These are phyloP conservation scores for Vidua macroura DNA, from an alignment of 2,113 vertebrate genomes.

Conservation along the genomic window DNA sequence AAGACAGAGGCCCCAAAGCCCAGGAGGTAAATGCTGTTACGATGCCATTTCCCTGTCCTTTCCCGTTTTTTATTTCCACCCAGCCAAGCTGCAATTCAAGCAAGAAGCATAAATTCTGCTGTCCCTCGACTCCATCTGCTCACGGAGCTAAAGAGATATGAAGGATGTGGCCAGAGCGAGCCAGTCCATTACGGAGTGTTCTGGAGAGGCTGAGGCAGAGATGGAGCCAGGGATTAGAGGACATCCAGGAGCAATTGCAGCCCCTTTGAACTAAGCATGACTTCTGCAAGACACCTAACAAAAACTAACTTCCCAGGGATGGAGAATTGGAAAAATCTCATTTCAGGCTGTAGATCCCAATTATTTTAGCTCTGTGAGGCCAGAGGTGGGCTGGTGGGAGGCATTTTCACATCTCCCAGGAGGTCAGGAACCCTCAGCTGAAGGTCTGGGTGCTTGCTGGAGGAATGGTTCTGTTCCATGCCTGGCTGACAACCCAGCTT, in stretches of 20 bases:
- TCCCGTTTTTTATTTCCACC: neutral
- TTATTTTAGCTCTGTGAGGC: neutral
- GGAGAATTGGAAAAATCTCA: neutral
- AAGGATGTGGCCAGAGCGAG: slow-evolving; percentile 11
- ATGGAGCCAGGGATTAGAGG: neutral
- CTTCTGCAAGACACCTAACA: neutral
- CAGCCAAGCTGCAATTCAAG: slow-evolving; percentile 33
- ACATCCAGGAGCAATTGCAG: neutral
- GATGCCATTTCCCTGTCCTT: neutral
- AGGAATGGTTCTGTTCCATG: neutral
- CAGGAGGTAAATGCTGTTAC: neutral
- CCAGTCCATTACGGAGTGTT: neutral
- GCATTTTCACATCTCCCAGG: neutral
- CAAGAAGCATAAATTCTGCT: slow-evolving; percentile 48
- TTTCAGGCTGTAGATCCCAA: neutral
- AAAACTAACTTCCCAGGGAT: neutral
- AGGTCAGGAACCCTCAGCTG: neutral
- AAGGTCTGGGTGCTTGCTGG: neutral
- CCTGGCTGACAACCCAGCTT: neutral
- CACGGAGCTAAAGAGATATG: slow-evolving; percentile 10
- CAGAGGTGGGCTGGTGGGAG: neutral
- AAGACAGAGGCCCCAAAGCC: neutral
- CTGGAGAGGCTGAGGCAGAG: neutral
- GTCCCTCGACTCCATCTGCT: slow-evolving; percentile 39
- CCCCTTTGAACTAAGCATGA: neutral